A percentile compares a stretch with the other conserved stretches of the same genome.
Evolutionary conservation across 2,113 vertebrate genomes (phyloP).

Genomic region (Malaclemys terrapin): DNA sequence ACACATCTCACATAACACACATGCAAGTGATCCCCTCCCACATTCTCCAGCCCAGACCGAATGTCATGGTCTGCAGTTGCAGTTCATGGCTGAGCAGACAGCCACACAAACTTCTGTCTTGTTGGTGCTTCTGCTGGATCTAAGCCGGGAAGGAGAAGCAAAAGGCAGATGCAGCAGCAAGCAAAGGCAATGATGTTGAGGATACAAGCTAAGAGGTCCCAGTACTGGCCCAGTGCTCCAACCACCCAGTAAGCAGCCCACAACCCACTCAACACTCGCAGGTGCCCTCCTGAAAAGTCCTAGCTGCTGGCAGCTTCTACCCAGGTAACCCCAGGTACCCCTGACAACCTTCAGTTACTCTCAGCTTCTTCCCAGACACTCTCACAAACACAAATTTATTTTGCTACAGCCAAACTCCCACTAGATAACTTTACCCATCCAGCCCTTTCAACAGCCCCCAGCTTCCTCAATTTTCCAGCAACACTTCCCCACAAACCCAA

Average conservation of each 20-base stretch:
- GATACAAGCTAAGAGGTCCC: not conserved
- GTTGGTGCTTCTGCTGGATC: not conserved
- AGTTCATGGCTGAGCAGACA: not conserved
- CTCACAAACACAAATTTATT: not conserved
- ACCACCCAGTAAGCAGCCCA: not conserved
- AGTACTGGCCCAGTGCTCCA: not conserved
- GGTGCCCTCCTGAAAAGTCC: not conserved
- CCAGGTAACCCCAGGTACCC: not conserved
- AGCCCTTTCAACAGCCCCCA: not conserved
- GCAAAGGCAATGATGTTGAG: not conserved
- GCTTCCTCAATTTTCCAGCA: not conserved
- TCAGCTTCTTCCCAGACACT: not conserved
- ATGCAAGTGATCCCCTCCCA: not conserved
- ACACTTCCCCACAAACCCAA: not conserved
- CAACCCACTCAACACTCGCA: not conserved
- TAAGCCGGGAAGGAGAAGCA: not conserved
- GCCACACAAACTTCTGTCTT: not conserved
- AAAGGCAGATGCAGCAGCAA: not conserved
- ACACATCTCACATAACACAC: not conserved
- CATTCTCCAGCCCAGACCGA: not conserved
- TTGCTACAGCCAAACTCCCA: not conserved
- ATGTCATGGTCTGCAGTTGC: not conserved
- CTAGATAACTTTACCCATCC: not conserved
- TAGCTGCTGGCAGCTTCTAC: not conserved
- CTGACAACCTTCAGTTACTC: not conserved